phyloP scores from a whole-genome alignment of 2,888 invertebrate genomes.

The Creontiades dilutus region DNA sequence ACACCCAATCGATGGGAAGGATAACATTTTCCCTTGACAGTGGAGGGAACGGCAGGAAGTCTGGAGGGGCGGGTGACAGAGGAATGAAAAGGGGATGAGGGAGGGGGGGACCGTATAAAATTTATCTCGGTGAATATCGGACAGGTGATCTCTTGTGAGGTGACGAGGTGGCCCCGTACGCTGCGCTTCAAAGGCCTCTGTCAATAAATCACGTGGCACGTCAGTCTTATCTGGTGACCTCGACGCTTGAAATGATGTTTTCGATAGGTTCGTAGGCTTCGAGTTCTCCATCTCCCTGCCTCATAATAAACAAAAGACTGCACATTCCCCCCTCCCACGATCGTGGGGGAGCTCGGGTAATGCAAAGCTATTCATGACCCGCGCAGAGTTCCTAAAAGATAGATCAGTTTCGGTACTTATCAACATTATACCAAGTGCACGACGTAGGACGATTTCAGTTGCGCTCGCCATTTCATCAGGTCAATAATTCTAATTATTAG shows the following conservation, averaged over 20 bases:
- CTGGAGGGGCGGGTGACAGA: background rate
- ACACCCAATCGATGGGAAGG: slow-evolving; percentile 2
- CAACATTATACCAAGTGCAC: no score
- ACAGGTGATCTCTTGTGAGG: slow-evolving; percentile 45
- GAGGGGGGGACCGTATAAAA: slow-evolving; percentile 29
- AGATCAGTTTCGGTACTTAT: no score
- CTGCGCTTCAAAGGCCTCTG: background rate
- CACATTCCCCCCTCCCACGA: background rate
- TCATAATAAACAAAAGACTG: background rate
- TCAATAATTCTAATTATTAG: no score
- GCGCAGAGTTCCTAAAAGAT: no score
- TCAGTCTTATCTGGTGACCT: slow-evolving; percentile 46
- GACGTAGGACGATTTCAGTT: no score
- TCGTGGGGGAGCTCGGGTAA: background rate
- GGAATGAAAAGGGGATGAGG: background rate
- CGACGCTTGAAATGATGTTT: slow-evolving; percentile 48
- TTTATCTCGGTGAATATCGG: slow-evolving; percentile 46
- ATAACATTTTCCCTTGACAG: slow-evolving; percentile 22
- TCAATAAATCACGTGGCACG: slow-evolving; percentile 49
- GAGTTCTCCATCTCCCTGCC: background rate
- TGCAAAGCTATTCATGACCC: no score
- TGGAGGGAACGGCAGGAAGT: slow-evolving; percentile 12
- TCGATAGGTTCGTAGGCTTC: slow-evolving; percentile 41
- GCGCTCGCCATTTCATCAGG: no score
- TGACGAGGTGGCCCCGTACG: slow-evolving; percentile 48